Percentiles rank a stretch among this genome's conserved stretches.
Evolutionary conservation across 1,140 invertebrate genomes (phyloP).

Genomic region (Neotoxoptera formosana): DNA sequence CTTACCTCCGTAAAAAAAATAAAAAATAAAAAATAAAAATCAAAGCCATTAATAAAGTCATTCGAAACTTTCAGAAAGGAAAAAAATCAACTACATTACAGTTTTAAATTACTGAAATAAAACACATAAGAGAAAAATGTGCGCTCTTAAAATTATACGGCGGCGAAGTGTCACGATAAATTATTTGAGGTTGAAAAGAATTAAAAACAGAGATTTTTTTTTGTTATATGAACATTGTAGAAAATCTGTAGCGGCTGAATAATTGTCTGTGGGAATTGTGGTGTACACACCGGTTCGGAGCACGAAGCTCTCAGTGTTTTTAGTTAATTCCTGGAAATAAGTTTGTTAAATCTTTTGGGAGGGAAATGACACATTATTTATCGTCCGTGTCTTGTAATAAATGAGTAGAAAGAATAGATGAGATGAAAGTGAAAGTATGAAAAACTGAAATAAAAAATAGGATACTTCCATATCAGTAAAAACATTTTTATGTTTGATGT

Average conservation of each 20-base stretch:
- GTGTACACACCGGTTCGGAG: constrained; percentile 38
- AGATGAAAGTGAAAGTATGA: background rate
- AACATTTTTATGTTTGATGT: background rate
- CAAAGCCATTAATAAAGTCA: constrained; percentile 14
- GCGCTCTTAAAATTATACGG: constrained; percentile 30
- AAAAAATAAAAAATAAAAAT: background rate
- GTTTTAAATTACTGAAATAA: constrained; percentile 45
- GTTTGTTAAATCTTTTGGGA: constrained; percentile 56
- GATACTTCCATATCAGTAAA: background rate
- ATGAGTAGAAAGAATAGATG: background rate
- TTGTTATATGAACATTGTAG: constrained; percentile 11
- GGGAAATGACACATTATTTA: constrained; percentile 55
- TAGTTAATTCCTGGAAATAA: constrained; percentile 53
- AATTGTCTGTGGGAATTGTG: constrained; percentile 53
- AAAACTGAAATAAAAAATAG: background rate
- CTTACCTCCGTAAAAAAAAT: constrained; percentile 1
- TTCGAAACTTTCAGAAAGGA: constrained; percentile 17
- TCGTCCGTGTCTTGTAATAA: background rate
- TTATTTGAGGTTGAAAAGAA: constrained; percentile 45
- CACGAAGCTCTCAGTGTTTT: constrained; percentile 23
- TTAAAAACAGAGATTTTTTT: constrained; percentile 44
- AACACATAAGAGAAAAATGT: constrained; percentile 48
- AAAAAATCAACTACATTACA: constrained; percentile 35
- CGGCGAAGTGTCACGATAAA: constrained; percentile 47
- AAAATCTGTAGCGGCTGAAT: constrained; percentile 42